Conservation (phyloP, 2,797 vertebrate genomes). For the Rhodeus uyekii region DNA sequence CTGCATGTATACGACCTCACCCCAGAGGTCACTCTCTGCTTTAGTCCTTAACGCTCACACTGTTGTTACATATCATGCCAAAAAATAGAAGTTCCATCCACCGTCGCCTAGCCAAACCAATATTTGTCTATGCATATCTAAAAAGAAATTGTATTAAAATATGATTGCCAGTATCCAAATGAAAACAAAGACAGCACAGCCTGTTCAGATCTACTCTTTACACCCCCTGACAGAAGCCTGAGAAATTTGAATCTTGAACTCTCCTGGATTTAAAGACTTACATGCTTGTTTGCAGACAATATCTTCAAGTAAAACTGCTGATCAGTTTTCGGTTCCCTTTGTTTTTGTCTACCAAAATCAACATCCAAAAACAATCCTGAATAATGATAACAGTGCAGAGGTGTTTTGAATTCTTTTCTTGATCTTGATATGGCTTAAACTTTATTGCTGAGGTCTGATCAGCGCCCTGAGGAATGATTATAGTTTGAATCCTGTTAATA, state of each 20-base stretch:
- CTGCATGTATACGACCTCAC: background rate
- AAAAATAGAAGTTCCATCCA: background rate
- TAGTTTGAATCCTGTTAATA: slow-evolving; percentile 54
- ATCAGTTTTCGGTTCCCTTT: slow-evolving; percentile 8
- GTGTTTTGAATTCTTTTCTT: slow-evolving; percentile 26
- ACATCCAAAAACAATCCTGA: background rate
- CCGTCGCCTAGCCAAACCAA: background rate
- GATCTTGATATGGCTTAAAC: slow-evolving; percentile 25
- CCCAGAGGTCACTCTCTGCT: background rate
- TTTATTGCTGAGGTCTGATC: slow-evolving; percentile 49
- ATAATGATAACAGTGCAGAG: background rate
- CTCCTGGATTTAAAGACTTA: background rate
- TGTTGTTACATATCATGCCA: background rate
- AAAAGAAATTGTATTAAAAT: slow-evolving; percentile 5
- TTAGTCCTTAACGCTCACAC: background rate
- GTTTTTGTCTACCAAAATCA: slow-evolving; percentile 18
- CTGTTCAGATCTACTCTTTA: slow-evolving; percentile 23
- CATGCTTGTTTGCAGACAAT: slow-evolving; percentile 2
- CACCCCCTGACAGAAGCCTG: background rate
- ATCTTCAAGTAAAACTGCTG: background rate
- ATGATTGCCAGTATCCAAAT: background rate
- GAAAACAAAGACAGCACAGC: slow-evolving; percentile 13
- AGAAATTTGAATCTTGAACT: background rate
- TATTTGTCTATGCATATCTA: slow-evolving; percentile 3
- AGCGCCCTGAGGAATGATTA: slow-evolving; percentile 43